Evolutionary conservation across 2,113 vertebrate species (phyloP), one percentile per base, ranked within the genome.

Genomic region (Chaetura pelagica): DNA sequence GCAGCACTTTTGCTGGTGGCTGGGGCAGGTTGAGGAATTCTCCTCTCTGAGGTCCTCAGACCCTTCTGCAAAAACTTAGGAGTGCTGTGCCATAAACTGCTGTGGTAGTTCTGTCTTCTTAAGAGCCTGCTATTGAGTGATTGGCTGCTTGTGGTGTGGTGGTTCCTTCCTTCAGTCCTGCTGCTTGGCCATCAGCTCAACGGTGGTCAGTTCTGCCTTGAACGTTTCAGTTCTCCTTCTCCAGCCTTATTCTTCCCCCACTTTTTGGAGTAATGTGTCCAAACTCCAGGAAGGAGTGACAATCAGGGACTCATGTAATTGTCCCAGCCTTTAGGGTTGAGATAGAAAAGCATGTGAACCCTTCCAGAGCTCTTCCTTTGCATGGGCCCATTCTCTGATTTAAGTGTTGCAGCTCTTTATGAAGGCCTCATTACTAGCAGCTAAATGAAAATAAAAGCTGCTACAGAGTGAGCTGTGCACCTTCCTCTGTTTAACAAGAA

Each of bases 211-310:
- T 58, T 92, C 48, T 76, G 46, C 66, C 22, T 73, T 74, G n/a
- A 32, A 30, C 1, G 1, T 54, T 42, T 38, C 21, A 42, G 42
- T 79, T 73, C 61, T 57, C 62, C 44, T 63, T 78, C 32, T 35
- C 54, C 52, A 27, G 0, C 1, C 0, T 76, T 29, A 42, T 79
- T 75, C 17, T 82, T 87, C 22, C 34, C n/a, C 19, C 3, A 0
- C 7, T 76, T 59, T 64, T 58, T 73, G 12, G 24, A 72, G 40
- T 23, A 26, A 20, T 5, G 4, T 61, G 19, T 26, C 32, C 35
- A 63, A 11, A 18, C 18, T 73, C 8, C 3, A 44, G 29, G 48
- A 38, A 21, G 16, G 8, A 38, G 34, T 64, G 49, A 10, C 4
- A 16, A 21, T 81, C 0, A 1, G 87, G 57, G 32, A 38, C 21